These are phyloP conservation scores for Hephaestus fuliginosus DNA, from an alignment of 2,797 vertebrate species.

Conservation along the genomic window DNA sequence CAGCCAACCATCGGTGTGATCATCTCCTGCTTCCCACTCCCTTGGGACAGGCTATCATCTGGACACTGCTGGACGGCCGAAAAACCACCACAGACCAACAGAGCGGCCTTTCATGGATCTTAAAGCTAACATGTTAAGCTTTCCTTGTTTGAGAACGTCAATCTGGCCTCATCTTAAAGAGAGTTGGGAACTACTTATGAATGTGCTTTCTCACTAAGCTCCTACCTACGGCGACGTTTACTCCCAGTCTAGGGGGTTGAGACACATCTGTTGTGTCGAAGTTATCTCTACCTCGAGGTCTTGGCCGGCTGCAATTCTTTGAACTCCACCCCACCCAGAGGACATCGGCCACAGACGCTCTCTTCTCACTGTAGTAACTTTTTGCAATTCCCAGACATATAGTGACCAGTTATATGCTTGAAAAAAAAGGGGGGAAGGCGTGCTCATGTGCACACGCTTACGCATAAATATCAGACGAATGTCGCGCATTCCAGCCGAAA, in stretches of 20 bases:
- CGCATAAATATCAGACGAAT: constrained; percentile 36
- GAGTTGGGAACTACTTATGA: constrained; percentile 20
- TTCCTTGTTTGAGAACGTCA: constrained; percentile 26
- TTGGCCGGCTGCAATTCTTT: constrained; percentile 47
- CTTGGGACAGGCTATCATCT: constrained; percentile 66
- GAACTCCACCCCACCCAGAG: constrained; percentile 50
- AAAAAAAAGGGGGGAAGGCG: constrained; percentile 16
- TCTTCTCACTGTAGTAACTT: constrained; percentile 22
- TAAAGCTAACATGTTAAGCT: constrained; percentile 42
- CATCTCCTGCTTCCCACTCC: constrained; percentile 80
- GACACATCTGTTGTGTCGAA: constrained; percentile 53
- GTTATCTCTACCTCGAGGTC: constrained; percentile 60
- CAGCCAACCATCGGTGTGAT: constrained; percentile 78
- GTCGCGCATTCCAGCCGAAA: constrained; percentile 51
- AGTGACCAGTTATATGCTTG: constrained; percentile 37
- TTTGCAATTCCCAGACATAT: constrained; percentile 39
- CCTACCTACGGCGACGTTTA: constrained; percentile 57
- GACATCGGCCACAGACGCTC: constrained; percentile 23
- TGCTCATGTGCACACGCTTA: constrained; percentile 10
- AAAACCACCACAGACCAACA: constrained; percentile 24
- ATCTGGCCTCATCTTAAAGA: not conserved
- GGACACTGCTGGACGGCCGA: constrained; percentile 35
- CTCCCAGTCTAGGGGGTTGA: constrained; percentile 47
- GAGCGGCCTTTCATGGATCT: constrained; percentile 19
- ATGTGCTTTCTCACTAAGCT: constrained; percentile 37